phyloP scores from a whole-genome alignment of 37 sponge, comb jelly and placozoan genomes.

The Aplysina aerophoba region DNA sequence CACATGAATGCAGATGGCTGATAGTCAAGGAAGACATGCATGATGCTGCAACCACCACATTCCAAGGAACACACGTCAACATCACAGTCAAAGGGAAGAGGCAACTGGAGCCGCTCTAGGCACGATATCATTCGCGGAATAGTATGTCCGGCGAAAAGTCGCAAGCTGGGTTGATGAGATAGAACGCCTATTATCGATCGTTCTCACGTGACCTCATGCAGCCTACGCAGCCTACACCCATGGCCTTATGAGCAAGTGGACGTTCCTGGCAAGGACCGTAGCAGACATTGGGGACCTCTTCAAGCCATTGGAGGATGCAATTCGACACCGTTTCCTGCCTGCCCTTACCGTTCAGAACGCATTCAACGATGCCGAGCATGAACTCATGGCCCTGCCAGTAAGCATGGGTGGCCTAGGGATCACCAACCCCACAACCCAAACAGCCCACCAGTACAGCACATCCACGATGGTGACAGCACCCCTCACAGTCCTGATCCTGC shows the following conservation, averaged over 20 bases:
- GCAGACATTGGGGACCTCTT: neutral
- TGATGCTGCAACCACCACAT: no score
- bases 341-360: slow-evolving; percentile 5
- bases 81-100: neutral
- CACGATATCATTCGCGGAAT: neutral
- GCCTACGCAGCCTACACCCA: slow-evolving; percentile 3
- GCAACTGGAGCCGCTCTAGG: slow-evolving; percentile 7
- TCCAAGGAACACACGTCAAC: neutral
- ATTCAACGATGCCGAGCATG: no score
- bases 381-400: no score
- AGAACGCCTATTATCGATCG: neutral
- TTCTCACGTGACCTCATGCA: neutral
- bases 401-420: no score
- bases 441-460: no score
- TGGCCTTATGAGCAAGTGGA: neutral
- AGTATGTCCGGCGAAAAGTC: neutral
- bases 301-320: slow-evolving; percentile 3
- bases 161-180: neutral
- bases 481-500: no score
- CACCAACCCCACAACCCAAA: no score
- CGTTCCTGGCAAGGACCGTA: neutral
- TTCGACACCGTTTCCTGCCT: neutral
- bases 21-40: no score
- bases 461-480: no score
- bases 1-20: no score